Conservation (phyloP, 2,888 invertebrate species). For the Rhamnusium bicolor region DNA sequence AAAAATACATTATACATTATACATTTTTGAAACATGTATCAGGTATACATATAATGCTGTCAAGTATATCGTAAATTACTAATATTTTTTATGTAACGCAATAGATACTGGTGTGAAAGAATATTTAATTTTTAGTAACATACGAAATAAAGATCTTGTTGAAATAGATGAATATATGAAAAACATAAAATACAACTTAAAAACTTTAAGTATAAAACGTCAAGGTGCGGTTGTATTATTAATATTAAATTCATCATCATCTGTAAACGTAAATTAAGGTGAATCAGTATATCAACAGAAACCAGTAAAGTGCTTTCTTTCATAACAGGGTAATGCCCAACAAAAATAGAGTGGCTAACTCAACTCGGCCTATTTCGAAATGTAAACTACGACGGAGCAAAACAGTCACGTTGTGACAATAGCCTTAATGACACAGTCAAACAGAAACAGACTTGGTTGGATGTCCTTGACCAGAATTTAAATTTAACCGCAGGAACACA, state of each 20-base stretch:
- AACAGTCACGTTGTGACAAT: neutral
- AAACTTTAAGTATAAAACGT: too few relatives aligned
- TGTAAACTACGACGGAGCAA: neutral
- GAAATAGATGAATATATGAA: too few relatives aligned
- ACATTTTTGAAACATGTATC: too few relatives aligned
- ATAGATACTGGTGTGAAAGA: too few relatives aligned
- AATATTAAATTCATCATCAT: neutral
- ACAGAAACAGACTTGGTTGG: constrained; percentile 18
- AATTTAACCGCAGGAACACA: constrained; percentile 40
- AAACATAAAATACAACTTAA: too few relatives aligned
- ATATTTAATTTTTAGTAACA: too few relatives aligned
- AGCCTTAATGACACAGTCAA: constrained; percentile 35
- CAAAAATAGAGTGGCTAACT: neutral
- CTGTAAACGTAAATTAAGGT: neutral
- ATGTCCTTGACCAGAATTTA: constrained; percentile 46
- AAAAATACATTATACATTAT: too few relatives aligned
- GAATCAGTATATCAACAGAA: neutral
- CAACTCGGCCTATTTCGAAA: neutral
- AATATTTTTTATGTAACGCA: too few relatives aligned
- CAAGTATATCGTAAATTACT: too few relatives aligned
- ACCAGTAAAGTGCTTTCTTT: neutral
- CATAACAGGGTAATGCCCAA: neutral
- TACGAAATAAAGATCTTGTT: too few relatives aligned
- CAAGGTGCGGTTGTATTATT: too few relatives aligned
- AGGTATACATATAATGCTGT: too few relatives aligned